phyloP scores from a whole-genome alignment of 2,888 invertebrate species.

The Cacoxenus indagator region DNA sequence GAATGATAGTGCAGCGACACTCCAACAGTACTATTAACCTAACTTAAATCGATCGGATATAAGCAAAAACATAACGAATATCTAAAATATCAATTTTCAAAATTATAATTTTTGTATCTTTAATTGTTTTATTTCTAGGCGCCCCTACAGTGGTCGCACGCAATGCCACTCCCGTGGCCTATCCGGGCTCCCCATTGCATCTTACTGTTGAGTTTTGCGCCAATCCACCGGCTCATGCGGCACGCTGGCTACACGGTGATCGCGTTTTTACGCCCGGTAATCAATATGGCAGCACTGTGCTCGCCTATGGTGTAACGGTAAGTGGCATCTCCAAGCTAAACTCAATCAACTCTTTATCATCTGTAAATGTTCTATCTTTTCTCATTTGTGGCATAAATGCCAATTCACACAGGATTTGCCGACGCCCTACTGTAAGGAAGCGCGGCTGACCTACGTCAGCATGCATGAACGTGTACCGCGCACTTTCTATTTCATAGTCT shows the following conservation, averaged over 20 bases:
- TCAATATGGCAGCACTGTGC: slow-evolving; percentile 70
- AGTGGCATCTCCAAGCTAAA: slow-evolving; percentile 24
- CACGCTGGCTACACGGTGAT: slow-evolving; percentile 71
- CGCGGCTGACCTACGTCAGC: slow-evolving; percentile 70
- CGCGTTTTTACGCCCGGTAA: slow-evolving; percentile 71
- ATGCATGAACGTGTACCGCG: slow-evolving; percentile 71
- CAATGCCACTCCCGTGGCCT: slow-evolving; percentile 78
- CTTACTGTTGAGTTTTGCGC: slow-evolving; percentile 83
- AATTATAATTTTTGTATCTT: neutral
- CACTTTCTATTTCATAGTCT: slow-evolving; percentile 71
- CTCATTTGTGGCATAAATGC: too few species aligned
- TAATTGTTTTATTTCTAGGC: too few species aligned
- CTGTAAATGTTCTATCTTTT: neutral
- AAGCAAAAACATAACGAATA: too few species aligned
- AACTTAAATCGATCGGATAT: too few species aligned
- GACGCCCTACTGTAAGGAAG: slow-evolving; percentile 71
- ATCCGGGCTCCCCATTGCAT: slow-evolving; percentile 78
- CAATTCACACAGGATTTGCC: slow-evolving; percentile 64
- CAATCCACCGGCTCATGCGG: slow-evolving; percentile 76
- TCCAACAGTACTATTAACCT: too few species aligned
- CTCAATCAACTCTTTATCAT: neutral
- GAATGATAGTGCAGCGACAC: too few species aligned
- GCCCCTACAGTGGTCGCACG: slow-evolving; percentile 78
- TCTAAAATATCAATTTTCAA: too few species aligned
- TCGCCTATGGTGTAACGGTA: slow-evolving; percentile 71